Evolutionary conservation across 2,888 invertebrate genomes (phyloP).

Genomic region (Carabus problematicus): DNA sequence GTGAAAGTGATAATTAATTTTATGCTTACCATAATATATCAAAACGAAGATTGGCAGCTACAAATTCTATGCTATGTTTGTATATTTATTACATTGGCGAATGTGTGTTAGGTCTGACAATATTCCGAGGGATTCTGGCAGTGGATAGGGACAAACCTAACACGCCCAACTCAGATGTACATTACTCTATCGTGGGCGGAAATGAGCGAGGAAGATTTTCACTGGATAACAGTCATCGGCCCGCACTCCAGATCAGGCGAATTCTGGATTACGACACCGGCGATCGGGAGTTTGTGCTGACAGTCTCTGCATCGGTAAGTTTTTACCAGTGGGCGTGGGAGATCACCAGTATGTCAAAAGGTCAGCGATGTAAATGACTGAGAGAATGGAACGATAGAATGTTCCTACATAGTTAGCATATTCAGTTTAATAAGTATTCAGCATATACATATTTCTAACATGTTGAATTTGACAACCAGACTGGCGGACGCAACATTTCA

Average conservation of each 20-base stretch:
- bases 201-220: slow-evolving; percentile 78
- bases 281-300: slow-evolving; percentile 76
- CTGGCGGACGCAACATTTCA: too few relatives aligned
- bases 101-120: slow-evolving; percentile 71
- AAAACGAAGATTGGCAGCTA: background rate
- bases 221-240: slow-evolving; percentile 80
- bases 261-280: slow-evolving; percentile 83
- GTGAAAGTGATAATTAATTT: slow-evolving; percentile 40
- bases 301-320: slow-evolving; percentile 78
- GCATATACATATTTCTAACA: too few relatives aligned
- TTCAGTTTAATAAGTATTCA: too few relatives aligned
- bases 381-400: too few relatives aligned
- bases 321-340: too few relatives aligned
- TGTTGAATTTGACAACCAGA: too few relatives aligned
- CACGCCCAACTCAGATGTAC: slow-evolving; percentile 86
- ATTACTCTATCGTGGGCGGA: slow-evolving; percentile 77
- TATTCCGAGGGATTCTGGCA: slow-evolving; percentile 82
- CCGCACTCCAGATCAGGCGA: slow-evolving; percentile 74
- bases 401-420: too few relatives aligned
- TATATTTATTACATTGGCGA: background rate
- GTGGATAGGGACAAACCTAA: slow-evolving; percentile 86
- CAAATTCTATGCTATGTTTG: background rate
- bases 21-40: slow-evolving; percentile 10
- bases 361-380: too few relatives aligned
- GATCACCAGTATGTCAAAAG: background rate